Base-by-base conservation (phyloP, 2,113 vertebrate genomes). In the Emydura subglobosa region DNA sequence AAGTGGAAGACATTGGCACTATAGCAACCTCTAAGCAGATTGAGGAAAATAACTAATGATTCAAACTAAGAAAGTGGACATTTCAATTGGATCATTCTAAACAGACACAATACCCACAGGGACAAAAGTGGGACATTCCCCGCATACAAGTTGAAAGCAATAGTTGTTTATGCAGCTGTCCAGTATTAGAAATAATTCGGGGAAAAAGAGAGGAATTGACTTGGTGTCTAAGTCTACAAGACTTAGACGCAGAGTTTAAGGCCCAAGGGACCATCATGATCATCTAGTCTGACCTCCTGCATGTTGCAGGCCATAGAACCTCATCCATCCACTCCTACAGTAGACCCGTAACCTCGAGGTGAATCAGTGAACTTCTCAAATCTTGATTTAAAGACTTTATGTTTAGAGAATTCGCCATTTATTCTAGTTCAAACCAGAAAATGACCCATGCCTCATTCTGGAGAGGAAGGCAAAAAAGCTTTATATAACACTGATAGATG, bases 21-120 rank as follows among this genome's bases (percentile, higher is more conserved):
- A 0, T 0, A 90, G 65, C 85, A 22, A 42, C n/a, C 34, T 74
- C 39, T 74, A 89, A 89, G 24, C 8, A 93, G 14, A 19, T 72
- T 72, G 65, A 74, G 84, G 50, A 85, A 86, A 96, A 90, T 72
- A 80, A 17, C 39, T 92, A 54, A 84, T 97, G 96, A 96, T 96
- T 96, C 94, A 95, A 96, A 93, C 55, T 79, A 89, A 96, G 96
- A 95, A 97, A 96, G 83, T 59, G 91, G 96, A 94, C 44, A 49
- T 49, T 78, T 39, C 39, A 88, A 1, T 65, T 49, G 65, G 79
- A 89, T 95, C 79, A 85, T 95, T 17, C 81, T 83, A 93, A 94
- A 88, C 80, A 39, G 85, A 65, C 57, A 34, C n/a, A 92, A 79
- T 92, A 59, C 95, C 95, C 90, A 97, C 96, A 79, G 65, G 54